Conservation (phyloP, 2,888 invertebrate species). For the Eucriotettix oculatus region DNA sequence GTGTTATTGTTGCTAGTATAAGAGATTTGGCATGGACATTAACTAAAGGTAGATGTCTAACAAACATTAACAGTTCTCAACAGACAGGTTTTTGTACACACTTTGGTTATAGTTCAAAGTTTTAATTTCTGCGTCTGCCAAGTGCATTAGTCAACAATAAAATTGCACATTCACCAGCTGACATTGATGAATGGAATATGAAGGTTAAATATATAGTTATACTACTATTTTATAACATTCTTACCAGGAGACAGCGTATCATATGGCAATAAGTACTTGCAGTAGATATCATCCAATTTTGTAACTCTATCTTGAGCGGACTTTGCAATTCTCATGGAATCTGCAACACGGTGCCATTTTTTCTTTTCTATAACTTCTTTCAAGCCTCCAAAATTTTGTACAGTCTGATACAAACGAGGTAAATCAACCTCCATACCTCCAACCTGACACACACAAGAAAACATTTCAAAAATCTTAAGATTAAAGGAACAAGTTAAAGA, state of each 20-base stretch:
- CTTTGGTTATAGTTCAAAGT: too few relatives aligned
- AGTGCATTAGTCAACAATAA: too few relatives aligned
- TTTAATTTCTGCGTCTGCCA: too few relatives aligned
- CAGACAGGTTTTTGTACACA: too few relatives aligned
- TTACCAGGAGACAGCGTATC: constrained; percentile 60
- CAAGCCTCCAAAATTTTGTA: constrained; percentile 71
- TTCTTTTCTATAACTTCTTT: constrained; percentile 76
- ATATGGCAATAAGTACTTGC: constrained; percentile 79
- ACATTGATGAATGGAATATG: too few relatives aligned
- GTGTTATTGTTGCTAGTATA: too few relatives aligned
- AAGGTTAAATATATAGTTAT: not conserved
- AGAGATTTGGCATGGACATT: too few relatives aligned
- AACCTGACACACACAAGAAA: constrained; percentile 34
- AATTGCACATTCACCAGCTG: too few relatives aligned
- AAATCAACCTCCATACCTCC: constrained; percentile 85
- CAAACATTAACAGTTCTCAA: too few relatives aligned
- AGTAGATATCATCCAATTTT: constrained; percentile 76
- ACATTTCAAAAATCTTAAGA: not conserved
- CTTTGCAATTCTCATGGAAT: constrained; percentile 71
- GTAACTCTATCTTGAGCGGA: constrained; percentile 61
- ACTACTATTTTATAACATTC: not conserved
- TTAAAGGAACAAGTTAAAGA: not conserved
- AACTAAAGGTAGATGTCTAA: too few relatives aligned
- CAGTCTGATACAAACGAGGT: constrained; percentile 67
- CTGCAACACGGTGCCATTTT: constrained; percentile 75